Evolutionary conservation across 2,113 vertebrate species (phyloP).

Genomic region (Crypturellus undulatus): DNA sequence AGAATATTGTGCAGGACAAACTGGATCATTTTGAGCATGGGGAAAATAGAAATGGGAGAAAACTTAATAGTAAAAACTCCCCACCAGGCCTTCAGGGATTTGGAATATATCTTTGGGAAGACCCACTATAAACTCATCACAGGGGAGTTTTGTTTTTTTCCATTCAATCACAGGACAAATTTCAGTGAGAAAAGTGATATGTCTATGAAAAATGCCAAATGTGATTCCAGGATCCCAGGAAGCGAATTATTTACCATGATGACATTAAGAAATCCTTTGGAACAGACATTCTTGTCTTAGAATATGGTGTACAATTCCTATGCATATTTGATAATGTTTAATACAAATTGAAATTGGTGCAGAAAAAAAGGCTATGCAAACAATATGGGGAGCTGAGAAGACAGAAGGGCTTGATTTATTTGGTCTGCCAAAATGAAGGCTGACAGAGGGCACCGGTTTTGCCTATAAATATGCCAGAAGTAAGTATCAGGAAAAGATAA

Average conservation of each 20-base stretch:
- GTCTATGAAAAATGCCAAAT: not conserved
- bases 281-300: not conserved
- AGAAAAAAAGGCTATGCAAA: not conserved
- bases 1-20: not conserved
- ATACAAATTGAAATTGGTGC: not conserved
- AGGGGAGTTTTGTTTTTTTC: not conserved
- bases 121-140: not conserved
- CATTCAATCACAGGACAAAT: not conserved
- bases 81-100: not conserved
- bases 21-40: not conserved
- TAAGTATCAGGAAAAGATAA: not conserved
- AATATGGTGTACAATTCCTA: not conserved
- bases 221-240: not conserved
- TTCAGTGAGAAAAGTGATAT: not conserved
- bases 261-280: not conserved
- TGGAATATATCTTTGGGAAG: not conserved
- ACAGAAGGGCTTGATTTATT: not conserved
- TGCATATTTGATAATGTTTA: not conserved
- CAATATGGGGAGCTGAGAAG: not conserved
- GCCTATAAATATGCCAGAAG: not conserved
- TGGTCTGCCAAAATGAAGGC: not conserved
- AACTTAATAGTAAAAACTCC: not conserved
- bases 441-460: not conserved
- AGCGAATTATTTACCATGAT: not conserved
- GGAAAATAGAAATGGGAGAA: not conserved